phyloP scores from a whole-genome alignment of 30 jellyfish, hydroid and myxozoan species.

The Rhopilema esculentum region DNA sequence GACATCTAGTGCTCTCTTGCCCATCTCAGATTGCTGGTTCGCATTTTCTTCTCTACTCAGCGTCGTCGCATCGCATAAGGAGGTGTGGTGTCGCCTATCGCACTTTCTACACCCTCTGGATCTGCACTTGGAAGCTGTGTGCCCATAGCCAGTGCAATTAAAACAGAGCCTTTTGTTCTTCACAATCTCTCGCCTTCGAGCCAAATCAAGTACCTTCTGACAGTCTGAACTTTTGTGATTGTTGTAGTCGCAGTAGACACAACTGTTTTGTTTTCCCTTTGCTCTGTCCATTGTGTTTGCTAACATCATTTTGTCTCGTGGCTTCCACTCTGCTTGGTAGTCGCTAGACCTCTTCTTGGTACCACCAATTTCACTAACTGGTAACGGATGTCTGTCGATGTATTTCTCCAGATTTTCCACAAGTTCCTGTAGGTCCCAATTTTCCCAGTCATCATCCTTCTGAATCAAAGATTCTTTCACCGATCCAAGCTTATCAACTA shows the following conservation, averaged over 20 bases:
- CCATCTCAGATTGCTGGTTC: background rate
- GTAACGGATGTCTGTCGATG: constrained; percentile 62
- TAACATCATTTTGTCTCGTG: constrained; percentile 12
- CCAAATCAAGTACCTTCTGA: constrained; percentile 40
- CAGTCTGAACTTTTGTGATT: constrained; percentile 27
- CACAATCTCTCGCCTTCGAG: constrained; percentile 36
- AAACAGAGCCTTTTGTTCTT: constrained; percentile 31
- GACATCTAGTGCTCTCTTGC: background rate
- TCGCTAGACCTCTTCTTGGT: background rate
- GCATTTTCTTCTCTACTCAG: constrained; percentile 8
- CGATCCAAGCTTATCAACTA: constrained; percentile 57
- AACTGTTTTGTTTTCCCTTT: constrained; percentile 24
- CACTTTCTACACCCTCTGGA: constrained; percentile 50
- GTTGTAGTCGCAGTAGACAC: constrained; percentile 63
- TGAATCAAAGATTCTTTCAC: constrained; percentile 33
- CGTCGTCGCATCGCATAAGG: constrained; percentile 28
- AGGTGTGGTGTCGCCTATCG: constrained; percentile 37
- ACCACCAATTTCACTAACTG: background rate
- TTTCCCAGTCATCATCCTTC: constrained; percentile 58
- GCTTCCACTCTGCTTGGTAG: constrained; percentile 15
- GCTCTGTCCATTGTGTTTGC: background rate
- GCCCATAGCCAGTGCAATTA: constrained; percentile 62
- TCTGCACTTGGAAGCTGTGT: constrained; percentile 28
- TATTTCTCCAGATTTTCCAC: constrained; percentile 53
- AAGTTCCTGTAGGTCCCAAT: constrained; percentile 56